Evolutionary conservation across 2,888 invertebrate genomes (phyloP), one percentile per base, ranked within the genome.

Genomic region (Micoletzkya japonica): DNA sequence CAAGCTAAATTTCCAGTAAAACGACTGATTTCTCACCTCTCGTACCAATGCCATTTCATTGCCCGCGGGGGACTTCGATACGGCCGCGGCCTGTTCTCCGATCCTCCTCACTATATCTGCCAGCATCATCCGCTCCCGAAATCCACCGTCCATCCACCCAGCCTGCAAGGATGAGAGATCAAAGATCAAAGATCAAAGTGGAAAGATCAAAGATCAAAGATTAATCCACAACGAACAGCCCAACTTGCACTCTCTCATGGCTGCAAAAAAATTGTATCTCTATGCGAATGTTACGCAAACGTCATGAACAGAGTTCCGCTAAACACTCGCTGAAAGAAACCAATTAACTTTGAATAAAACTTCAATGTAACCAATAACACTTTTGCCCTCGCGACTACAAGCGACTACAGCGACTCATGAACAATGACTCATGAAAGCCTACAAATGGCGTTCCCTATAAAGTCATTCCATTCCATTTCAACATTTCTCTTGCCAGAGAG

Each of bases 101-200:
- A 68, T 68, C 32, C 44, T 37, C 20, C 58, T 28, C 32, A 68
- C 57, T 32, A 68, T 68, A 7, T 68, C 68, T 14, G 58, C 44
- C 30, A 68, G 58, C 39, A 68, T 57, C 24, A 17, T 34, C 24
- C 68, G 36, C 32, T 68, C 58, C 14, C 34, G 6, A 30, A 32
- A 32, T 4, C 44, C 68, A 1, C 68, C 68, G n/a, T 44, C 68
- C 68, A 49, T 10, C 68, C 68, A 68, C 4, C 68, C 68, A 17
- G 68, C 68, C 68, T 68, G 68, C 30, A 68, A 58, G 2, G 28
- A 20, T 14, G 10, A 44, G 36, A 3, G n/a, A 2, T 3, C 59
- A 32, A 56, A n/a, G 28, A 4, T n/a, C 24, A 26, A 4, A 56
- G 26, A 30, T 26, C 50, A 24, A n/a, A 56, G 24, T 56, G 28